phyloP scores from a whole-genome alignment of 2,797 vertebrate genomes.

The Typhlichthys subterraneus region DNA sequence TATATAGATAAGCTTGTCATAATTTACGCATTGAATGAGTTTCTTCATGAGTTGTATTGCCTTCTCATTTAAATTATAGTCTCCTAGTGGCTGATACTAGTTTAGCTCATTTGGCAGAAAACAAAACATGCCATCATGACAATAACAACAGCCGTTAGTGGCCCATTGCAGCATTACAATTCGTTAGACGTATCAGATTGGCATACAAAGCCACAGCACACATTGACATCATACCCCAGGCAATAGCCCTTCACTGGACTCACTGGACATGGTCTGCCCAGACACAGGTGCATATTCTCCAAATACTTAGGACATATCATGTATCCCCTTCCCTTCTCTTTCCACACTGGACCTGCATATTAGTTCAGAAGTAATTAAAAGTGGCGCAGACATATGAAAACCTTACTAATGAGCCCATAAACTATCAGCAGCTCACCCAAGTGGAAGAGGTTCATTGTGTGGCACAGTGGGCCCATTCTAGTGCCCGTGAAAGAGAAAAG shows the following conservation, averaged over 20 bases:
- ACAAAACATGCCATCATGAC: slow-evolving; percentile 51
- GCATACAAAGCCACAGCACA: slow-evolving; percentile 35
- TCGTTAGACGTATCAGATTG: slow-evolving; percentile 41
- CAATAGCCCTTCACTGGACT: slow-evolving; percentile 13
- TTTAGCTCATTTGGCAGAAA: slow-evolving; percentile 60
- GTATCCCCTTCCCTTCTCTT: slow-evolving; percentile 27
- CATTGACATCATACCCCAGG: slow-evolving; percentile 24
- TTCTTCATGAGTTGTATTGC: slow-evolving; percentile 20
- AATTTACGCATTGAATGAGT: slow-evolving; percentile 55
- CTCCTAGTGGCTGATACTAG: slow-evolving; percentile 43
- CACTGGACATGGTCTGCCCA: background rate
- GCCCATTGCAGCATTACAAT: slow-evolving; percentile 31
- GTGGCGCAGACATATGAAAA: slow-evolving; percentile 43
- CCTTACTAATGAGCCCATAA: no score
- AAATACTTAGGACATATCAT: slow-evolving; percentile 37
- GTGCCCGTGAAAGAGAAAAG: slow-evolving; percentile 18
- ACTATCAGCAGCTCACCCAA: slow-evolving; percentile 62
- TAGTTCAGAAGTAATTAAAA: slow-evolving; percentile 68
- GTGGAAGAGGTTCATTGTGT: slow-evolving; percentile 63
- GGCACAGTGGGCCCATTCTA: slow-evolving; percentile 14
- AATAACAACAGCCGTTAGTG: slow-evolving; percentile 34
- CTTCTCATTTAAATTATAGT: slow-evolving; percentile 49
- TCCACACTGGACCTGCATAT: slow-evolving; percentile 49
- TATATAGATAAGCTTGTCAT: slow-evolving; percentile 62
- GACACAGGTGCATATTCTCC: slow-evolving; percentile 12